These are phyloP conservation scores for Pseudonaja textilis DNA, from an alignment of 2,113 vertebrate genomes.

Conservation along the genomic window DNA sequence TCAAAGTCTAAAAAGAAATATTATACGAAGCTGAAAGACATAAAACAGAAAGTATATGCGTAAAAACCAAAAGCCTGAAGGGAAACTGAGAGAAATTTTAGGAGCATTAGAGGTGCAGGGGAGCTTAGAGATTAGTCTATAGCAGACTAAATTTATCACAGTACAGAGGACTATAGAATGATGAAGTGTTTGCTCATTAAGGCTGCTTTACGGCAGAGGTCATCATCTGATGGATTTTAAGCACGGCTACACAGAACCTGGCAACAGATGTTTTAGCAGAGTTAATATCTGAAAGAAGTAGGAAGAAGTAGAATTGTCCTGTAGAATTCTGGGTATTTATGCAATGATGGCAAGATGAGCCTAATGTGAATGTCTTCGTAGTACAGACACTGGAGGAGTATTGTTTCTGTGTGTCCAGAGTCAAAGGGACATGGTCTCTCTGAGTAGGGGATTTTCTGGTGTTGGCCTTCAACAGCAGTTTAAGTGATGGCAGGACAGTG, in stretches of 20 bases:
- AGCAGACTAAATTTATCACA: neutral
- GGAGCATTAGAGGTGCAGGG: neutral
- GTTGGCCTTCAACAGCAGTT: neutral
- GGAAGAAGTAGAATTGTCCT: neutral
- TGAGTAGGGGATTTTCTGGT: neutral
- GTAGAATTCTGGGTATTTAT: neutral
- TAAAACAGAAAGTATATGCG: neutral
- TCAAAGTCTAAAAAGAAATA: neutral
- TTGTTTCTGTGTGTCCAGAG: neutral
- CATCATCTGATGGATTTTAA: neutral
- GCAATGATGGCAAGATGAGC: neutral
- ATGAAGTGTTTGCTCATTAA: neutral
- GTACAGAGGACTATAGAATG: neutral
- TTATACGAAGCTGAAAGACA: neutral
- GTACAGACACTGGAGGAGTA: neutral
- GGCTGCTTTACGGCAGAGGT: too few relatives aligned
- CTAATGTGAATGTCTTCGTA: neutral
- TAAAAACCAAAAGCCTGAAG: neutral
- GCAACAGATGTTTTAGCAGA: neutral
- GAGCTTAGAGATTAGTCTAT: neutral
- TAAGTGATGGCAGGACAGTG: neutral
- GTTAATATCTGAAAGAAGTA: neutral
- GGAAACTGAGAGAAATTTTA: neutral
- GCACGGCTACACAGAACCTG: neutral
- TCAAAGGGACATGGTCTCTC: neutral